Evolutionary conservation across 2,113 vertebrate genomes (phyloP), one percentile per base, ranked within the genome.

Genomic region (Aphyosemion australe): DNA sequence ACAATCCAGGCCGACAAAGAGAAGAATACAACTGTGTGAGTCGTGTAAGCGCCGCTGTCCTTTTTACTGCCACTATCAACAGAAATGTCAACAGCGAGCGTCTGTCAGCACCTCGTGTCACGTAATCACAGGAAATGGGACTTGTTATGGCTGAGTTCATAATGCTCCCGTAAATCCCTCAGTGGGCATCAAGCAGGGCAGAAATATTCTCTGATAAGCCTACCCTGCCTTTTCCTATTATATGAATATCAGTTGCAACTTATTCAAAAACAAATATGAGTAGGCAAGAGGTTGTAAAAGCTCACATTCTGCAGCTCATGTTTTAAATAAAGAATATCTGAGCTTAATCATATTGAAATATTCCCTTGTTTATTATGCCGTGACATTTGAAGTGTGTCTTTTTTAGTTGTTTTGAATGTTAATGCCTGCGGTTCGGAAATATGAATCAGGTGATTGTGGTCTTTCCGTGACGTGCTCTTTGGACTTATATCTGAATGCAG

Each of bases 341-440:
- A 51, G 61, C 65, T 57, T 42, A 73, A 62, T 64, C 16, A 20
- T 34, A 61, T 56, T 74, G 48, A 69, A 54, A 79, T 70, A 80
- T 61, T 50, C 70, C 16, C 56, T 62, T 86, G 81, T 87, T 88
- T 88, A 90, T 90, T 89, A 87, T 57, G 57, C 68, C 20, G 50
- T 93, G 89, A 81, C 92, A 93, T 93, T 93, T 90, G 53, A 72
- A 86, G 57, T 74, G 72, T 73, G 69, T 82, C 69, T 71, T 74
- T 80, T 72, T 74, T 80, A 65, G 49, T 72, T 70, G 76, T 83
- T 67, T 52, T 59, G 49, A 82, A 89, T 88, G 83, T 76, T 88
- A 84, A 78, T 54, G 26, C 5, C 26, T 26, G 43, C 41, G 59
- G 67, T 84, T 86, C 53, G 53, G 72, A 73, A 86, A 89, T 87